phyloP scores from a whole-genome alignment of 2,888 invertebrate species.

The Drosophila buzzatii region DNA sequence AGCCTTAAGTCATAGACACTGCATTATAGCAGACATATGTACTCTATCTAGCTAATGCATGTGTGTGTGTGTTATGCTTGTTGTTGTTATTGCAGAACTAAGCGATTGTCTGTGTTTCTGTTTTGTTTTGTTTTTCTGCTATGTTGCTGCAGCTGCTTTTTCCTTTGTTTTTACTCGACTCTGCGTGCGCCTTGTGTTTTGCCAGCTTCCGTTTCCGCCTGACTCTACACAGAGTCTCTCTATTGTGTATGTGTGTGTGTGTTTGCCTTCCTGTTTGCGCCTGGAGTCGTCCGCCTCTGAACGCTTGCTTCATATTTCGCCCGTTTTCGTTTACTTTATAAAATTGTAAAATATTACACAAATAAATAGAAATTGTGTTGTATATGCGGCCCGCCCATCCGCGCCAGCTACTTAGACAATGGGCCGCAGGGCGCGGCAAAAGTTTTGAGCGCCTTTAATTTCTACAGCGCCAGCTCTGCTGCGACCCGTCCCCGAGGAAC shows the following conservation, averaged over 20 bases:
- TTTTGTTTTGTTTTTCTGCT: constrained; percentile 50
- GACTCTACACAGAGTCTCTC: constrained; percentile 9
- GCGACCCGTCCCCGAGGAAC: not conserved
- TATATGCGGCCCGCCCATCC: constrained; percentile 11
- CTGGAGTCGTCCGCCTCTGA: constrained; percentile 58
- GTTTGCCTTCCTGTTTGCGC: constrained; percentile 68
- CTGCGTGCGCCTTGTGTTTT: constrained; percentile 47
- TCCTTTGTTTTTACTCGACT: constrained; percentile 62
- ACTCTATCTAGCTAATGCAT: constrained; percentile 8
- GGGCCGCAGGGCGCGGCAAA: constrained; percentile 33
- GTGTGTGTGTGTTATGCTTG: constrained; percentile 5
- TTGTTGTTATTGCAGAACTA: constrained; percentile 32
- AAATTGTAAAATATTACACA: constrained; percentile 78
- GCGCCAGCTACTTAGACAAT: constrained; percentile 67
- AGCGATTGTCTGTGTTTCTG: constrained; percentile 48
- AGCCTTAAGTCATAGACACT: constrained; percentile 30
- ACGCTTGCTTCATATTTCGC: constrained; percentile 59
- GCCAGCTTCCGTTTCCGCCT: constrained; percentile 73
- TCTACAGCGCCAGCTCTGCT: constrained; percentile 14
- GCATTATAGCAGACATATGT: constrained; percentile 41
- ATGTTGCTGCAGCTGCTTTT: constrained; percentile 65
- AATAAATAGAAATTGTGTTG: constrained; percentile 69
- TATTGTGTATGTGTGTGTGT: constrained; percentile 20
- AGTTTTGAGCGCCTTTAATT: constrained; percentile 65
- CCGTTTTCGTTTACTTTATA: constrained; percentile 67